phyloP scores from a whole-genome alignment of 2,888 invertebrate species.

The Conomelus anceps region DNA sequence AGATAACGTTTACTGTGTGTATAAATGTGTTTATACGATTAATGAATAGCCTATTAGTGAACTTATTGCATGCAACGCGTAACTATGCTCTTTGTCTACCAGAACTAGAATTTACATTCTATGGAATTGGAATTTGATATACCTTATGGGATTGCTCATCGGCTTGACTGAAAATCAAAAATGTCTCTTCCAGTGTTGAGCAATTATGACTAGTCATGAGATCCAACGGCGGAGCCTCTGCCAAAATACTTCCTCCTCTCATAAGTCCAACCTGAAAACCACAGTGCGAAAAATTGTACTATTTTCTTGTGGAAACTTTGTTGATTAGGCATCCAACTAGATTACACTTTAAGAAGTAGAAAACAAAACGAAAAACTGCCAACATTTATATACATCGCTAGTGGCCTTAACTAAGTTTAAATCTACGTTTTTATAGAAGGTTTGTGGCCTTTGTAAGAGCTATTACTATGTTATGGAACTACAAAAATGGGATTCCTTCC shows the following conservation, averaged over 20 bases:
- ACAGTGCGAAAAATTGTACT: neutral
- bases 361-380: neutral
- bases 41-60: no score
- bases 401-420: no score
- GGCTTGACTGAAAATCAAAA: conserved; percentile 45
- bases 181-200: conserved; percentile 77
- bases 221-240: conserved; percentile 72
- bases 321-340: neutral
- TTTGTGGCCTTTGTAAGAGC: no score
- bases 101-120: neutral
- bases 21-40: no score
- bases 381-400: no score
- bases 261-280: conserved; percentile 74
- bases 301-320: no score
- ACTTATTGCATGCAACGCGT: no score
- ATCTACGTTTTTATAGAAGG: no score
- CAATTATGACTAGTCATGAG: conserved; percentile 65
- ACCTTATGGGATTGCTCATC: conserved; percentile 5
- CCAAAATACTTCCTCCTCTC: conserved; percentile 75
- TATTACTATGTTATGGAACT: no score
- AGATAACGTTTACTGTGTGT: no score
- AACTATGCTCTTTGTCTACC: neutral
- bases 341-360: neutral
- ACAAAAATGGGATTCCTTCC: no score
- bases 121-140: conserved; percentile 16